Percentiles rank a stretch among this genome's conserved stretches.
These are phyloP conservation scores for Cardiocondyla obscurior DNA, from an alignment of 1,140 invertebrate genomes.

Conservation along the genomic window DNA sequence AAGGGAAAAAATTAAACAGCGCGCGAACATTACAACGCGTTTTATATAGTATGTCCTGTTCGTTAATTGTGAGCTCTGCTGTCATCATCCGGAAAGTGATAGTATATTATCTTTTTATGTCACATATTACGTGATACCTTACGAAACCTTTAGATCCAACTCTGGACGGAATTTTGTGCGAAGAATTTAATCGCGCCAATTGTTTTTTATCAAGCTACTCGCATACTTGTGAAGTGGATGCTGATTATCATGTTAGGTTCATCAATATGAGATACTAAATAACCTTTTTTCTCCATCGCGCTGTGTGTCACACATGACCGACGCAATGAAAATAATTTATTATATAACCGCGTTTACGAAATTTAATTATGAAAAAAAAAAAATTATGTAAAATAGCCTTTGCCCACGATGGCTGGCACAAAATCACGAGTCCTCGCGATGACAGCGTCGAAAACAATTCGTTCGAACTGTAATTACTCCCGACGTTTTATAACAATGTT, in stretches of 20 bases:
- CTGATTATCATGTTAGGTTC: conserved; percentile 21
- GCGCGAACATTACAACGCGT: neutral
- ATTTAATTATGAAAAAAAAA: too few species aligned
- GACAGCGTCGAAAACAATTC: neutral
- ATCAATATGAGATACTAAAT: conserved; percentile 21
- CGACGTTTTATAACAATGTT: neutral
- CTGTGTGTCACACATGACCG: neutral
- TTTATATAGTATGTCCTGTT: neutral
- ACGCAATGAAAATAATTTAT: conserved; percentile 7
- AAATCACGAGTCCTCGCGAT: neutral
- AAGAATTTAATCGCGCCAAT: neutral
- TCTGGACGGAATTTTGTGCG: neutral
- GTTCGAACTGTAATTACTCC: neutral
- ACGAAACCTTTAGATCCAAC: neutral
- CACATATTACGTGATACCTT: too few species aligned
- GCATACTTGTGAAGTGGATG: neutral
- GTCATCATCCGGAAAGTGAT: neutral
- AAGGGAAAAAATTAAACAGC: neutral
- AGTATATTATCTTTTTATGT: too few species aligned
- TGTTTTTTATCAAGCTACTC: neutral
- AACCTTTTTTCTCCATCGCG: neutral
- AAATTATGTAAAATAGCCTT: neutral
- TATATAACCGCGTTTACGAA: neutral
- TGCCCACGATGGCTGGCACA: neutral
- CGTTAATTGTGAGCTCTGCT: neutral